Conservation (phyloP, 37 sponge, comb jelly and placozoan genomes). For the Petrosia ficiformis region DNA sequence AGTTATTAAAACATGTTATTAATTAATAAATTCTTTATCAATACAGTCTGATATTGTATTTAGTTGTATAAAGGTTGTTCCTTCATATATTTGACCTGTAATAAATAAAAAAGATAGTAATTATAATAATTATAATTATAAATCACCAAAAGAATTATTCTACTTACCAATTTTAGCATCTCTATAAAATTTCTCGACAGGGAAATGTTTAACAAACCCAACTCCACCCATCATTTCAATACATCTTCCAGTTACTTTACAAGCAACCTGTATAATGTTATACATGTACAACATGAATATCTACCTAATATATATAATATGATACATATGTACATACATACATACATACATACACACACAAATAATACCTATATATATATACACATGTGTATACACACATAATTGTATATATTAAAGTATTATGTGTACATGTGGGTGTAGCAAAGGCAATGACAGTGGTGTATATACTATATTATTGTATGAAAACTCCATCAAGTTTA, state of each 20-base stretch:
- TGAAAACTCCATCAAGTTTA: too few species aligned
- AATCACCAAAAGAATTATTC: neutral
- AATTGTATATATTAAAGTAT: too few species aligned
- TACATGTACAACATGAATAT: too few species aligned
- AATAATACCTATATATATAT: too few species aligned
- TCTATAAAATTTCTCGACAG: conserved; percentile 90
- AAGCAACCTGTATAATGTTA: conserved; percentile 73
- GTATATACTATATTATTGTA: neutral
- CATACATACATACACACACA: too few species aligned
- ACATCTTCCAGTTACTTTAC: conserved; percentile 51
- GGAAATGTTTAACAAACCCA: conserved; percentile 85
- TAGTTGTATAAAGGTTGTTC: conserved; percentile 90
- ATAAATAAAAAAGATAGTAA: neutral
- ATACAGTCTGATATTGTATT: conserved; percentile 81
- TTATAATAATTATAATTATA: neutral
- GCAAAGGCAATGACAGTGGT: too few species aligned
- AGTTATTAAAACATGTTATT: neutral
- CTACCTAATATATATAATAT: too few species aligned
- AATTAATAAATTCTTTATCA: conserved; percentile 31
- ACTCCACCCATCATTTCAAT: conserved; percentile 91
- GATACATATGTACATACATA: too few species aligned
- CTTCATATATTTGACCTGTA: conserved; percentile 90
- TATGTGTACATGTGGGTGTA: too few species aligned
- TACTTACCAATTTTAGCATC: conserved; percentile 87
- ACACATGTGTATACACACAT: too few species aligned